Base-by-base conservation (phyloP, 2,113 vertebrate genomes). In the Percina caprodes region DNA sequence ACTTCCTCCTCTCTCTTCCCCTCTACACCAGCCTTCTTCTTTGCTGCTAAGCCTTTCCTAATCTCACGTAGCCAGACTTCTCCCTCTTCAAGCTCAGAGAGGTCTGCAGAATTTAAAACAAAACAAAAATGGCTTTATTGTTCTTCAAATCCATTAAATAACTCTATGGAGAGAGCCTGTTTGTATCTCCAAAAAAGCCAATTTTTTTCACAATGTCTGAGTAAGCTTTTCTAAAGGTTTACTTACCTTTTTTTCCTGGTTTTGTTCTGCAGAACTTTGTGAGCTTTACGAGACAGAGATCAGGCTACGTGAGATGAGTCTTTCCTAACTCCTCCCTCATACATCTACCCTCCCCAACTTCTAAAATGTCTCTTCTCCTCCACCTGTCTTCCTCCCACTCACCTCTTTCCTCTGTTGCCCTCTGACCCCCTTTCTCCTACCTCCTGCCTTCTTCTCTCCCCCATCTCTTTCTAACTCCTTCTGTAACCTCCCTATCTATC, bases 1-100 rank as follows among this genome's bases (percentile, higher is more conserved):
- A 33, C 71, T 23, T 69, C 42, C 77, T 73, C 21, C 69, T 68
- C 61, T 77, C 69, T 79, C 49, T 24, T 45, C 83, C 65, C 69
- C 77, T 51, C 77, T 49, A 60, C 79, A 61, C 81, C 85, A 84
- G 78, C 80, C 84, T 85, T 77, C 88, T 79, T 72, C 80, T 92
- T 54, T 85, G 87, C 87, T 82, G 80, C 80, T 74, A 60, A 88
- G 62, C 66, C 82, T 86, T 33, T 84, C 62, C 81, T 80, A 79
- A 81, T 88, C 91, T 88, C 67, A 21, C 69, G 3, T 73, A 80
- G 85, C 74, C 77, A 67, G 79, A 77, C 82, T 85, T 86, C 82
- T 24, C 70, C 74, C 55, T 83, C 80, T 42, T 48, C 39, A 16
- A 55, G 89, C 71, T 77, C 46, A 69, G 33, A 24, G 49, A 78